Percentiles rank a stretch among this genome's conserved stretches.
Evolutionary conservation across 1,140 invertebrate genomes (phyloP).

Genomic region (Semibalanus balanoides): DNA sequence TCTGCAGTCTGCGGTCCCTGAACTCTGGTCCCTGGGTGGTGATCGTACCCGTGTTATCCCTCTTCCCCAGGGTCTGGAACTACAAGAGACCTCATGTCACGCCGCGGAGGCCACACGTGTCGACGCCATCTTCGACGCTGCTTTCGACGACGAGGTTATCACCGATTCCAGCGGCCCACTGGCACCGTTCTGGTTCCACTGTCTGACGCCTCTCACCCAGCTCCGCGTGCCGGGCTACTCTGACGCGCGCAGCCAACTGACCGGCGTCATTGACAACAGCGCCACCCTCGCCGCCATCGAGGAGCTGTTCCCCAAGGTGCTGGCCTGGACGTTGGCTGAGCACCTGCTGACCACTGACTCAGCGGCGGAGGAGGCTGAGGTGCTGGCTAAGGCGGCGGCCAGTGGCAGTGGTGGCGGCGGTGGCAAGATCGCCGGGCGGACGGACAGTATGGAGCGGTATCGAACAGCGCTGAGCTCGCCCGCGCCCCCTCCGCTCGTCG

Average conservation of each 20-base stretch:
- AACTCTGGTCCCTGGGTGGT: no score
- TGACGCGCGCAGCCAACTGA: constrained; percentile 35
- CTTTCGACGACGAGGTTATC: constrained; percentile 25
- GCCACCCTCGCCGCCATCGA: constrained; percentile 29
- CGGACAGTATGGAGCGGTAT: constrained; percentile 7
- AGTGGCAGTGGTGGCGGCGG: neutral
- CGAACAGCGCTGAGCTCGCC: neutral
- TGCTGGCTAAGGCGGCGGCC: neutral
- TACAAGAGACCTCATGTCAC: constrained; percentile 40
- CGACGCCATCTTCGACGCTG: constrained; percentile 33
- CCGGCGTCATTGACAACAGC: constrained; percentile 34
- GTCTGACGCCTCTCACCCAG: constrained; percentile 20
- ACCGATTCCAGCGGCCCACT: constrained; percentile 8
- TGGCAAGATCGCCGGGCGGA: neutral
- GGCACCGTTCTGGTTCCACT: constrained; percentile 21
- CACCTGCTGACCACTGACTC: constrained; percentile 26
- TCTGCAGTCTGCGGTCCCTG: no score
- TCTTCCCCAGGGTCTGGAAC: constrained; percentile 33
- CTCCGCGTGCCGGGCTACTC: constrained; percentile 27
- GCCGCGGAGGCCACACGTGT: constrained; percentile 35
- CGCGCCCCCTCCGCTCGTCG: neutral
- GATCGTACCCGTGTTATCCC: no score
- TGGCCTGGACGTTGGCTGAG: constrained; percentile 33
- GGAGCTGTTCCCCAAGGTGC: constrained; percentile 29
- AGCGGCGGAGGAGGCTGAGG: neutral